These are phyloP conservation scores for Eriosoma lanigerum DNA, from an alignment of 1,140 invertebrate genomes.

Conservation along the genomic window DNA sequence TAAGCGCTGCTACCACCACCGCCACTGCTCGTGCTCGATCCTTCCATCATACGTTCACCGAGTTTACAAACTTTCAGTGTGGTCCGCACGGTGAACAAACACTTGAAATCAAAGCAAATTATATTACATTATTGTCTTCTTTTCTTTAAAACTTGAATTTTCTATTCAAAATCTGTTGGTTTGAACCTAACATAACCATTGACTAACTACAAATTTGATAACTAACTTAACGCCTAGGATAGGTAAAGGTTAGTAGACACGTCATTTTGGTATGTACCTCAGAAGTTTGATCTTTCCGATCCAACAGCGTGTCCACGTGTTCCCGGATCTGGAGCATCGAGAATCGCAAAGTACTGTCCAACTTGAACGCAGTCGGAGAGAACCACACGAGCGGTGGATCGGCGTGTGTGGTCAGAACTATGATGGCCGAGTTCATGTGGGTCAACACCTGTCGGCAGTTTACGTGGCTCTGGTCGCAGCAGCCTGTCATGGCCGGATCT, in stretches of 20 bases:
- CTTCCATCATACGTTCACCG: constrained; percentile 22
- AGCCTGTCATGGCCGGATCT: constrained; percentile 31
- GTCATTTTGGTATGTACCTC: constrained; percentile 67
- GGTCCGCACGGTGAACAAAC: constrained; percentile 27
- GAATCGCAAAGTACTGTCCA: constrained; percentile 80
- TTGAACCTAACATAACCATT: too few relatives aligned
- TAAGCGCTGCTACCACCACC: neutral
- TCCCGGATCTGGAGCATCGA: constrained; percentile 92
- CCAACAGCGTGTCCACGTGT: constrained; percentile 91
- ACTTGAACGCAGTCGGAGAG: constrained; percentile 62
- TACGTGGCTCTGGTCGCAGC: constrained; percentile 2
- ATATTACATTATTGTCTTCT: too few relatives aligned
- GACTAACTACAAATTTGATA: too few relatives aligned
- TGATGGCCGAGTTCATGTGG: constrained; percentile 67
- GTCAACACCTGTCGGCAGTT: constrained; percentile 53
- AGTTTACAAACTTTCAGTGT: constrained; percentile 40
- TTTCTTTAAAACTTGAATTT: too few relatives aligned
- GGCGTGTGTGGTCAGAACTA: constrained; percentile 63
- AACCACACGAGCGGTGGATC: constrained; percentile 77
- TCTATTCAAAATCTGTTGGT: too few relatives aligned
- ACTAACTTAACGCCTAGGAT: too few relatives aligned
- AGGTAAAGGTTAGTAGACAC: too few relatives aligned
- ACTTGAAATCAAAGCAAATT: constrained; percentile 25
- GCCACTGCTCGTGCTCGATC: constrained; percentile 10
- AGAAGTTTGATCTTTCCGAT: constrained; percentile 84